These are phyloP conservation scores for Nibea albiflora DNA, from an alignment of 2,113 vertebrate species.

Conservation along the genomic window DNA sequence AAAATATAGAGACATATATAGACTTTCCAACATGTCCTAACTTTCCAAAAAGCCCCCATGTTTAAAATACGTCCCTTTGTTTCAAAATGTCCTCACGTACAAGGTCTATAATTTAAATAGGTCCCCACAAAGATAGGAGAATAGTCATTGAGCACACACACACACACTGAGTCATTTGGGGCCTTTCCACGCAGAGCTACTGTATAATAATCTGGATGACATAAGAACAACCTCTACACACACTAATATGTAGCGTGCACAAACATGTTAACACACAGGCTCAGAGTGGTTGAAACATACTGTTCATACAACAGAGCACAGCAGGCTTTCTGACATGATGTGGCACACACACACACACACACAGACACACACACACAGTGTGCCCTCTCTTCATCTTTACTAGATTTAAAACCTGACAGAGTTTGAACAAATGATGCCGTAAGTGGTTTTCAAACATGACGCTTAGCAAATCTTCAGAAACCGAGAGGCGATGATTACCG, in stretches of 20 bases:
- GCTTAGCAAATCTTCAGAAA: slow-evolving; percentile 40
- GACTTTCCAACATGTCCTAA: not conserved
- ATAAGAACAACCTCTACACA: slow-evolving; percentile 13
- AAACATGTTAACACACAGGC: slow-evolving; percentile 8
- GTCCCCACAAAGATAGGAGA: slow-evolving; percentile 3
- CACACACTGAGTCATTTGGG: not conserved
- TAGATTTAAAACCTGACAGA: slow-evolving; percentile 36
- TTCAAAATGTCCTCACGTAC: not conserved
- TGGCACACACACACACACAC: too few species aligned
- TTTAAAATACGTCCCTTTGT: not conserved
- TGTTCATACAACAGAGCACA: slow-evolving; percentile 1
- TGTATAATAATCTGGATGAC: slow-evolving; percentile 39
- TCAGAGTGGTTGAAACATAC: slow-evolving; percentile 4
- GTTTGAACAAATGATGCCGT: slow-evolving; percentile 40
- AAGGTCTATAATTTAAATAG: not conserved
- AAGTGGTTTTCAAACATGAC: slow-evolving; percentile 45
- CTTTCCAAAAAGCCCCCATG: not conserved
- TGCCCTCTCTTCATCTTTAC: slow-evolving; percentile 17
- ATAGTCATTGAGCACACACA: not conserved
- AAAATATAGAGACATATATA: not conserved
- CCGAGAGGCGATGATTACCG: slow-evolving; percentile 58
- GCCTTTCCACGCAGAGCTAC: slow-evolving; percentile 10
- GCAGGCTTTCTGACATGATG: slow-evolving; percentile 5
- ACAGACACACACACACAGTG: slow-evolving; percentile 26
- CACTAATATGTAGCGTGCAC: not conserved